Percentiles rank a stretch among this genome's conserved stretches.
These are phyloP conservation scores for Falco punctatus DNA, from an alignment of 2,113 vertebrate genomes.

Conservation along the genomic window DNA sequence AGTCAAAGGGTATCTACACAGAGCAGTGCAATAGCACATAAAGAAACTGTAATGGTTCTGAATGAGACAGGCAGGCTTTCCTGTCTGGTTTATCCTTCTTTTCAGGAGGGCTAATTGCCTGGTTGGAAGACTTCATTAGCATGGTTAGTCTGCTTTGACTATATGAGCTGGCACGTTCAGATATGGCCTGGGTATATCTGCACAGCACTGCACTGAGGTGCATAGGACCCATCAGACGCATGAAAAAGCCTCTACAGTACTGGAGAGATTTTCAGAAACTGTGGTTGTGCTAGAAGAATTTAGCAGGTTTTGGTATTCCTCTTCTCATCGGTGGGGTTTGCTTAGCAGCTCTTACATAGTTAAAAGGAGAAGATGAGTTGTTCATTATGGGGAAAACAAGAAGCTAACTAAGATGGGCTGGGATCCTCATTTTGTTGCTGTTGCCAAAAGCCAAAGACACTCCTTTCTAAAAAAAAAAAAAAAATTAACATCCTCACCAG, in stretches of 20 bases:
- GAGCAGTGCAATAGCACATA: neutral
- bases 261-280: neutral
- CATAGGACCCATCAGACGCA: neutral
- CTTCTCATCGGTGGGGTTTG: neutral
- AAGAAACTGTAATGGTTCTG: neutral
- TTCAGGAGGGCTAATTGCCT: neutral
- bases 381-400: neutral
- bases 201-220: neutral
- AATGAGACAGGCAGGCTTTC: neutral
- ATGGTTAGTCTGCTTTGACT: neutral
- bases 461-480: neutral
- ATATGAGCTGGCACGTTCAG: neutral
- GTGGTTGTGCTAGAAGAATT: neutral
- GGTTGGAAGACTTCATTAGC: neutral
- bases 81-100: neutral
- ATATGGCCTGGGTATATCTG: neutral
- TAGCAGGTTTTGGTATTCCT: neutral
- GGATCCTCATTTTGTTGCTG: neutral
- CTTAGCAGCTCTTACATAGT: neutral
- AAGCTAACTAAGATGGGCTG: neutral
- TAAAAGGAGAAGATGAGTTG: neutral
- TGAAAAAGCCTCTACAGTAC: neutral
- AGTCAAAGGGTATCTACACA: neutral
- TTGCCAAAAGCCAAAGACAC: neutral
- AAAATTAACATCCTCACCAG: neutral